These are phyloP conservation scores for Tortrix viridana DNA, from an alignment of 2,888 invertebrate genomes.

Conservation along the genomic window DNA sequence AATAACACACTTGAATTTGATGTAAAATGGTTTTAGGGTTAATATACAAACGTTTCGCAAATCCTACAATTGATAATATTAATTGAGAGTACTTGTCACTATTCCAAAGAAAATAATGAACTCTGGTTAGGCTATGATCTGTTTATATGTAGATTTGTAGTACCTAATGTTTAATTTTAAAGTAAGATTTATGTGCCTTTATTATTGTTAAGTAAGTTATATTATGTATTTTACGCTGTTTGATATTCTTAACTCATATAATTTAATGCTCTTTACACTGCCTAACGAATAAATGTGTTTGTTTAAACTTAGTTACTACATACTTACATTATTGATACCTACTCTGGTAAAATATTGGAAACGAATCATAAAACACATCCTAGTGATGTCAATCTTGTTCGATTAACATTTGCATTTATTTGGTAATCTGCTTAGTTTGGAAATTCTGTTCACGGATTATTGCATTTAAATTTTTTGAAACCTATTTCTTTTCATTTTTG, in stretches of 20 bases:
- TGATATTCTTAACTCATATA: slow-evolving; percentile 3
- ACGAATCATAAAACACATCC: slow-evolving; percentile 1
- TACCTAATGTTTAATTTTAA: slow-evolving; percentile 26
- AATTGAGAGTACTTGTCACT: slow-evolving; percentile 33
- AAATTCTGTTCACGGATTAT: slow-evolving; percentile 5
- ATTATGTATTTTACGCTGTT: slow-evolving; percentile 33
- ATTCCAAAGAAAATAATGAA: slow-evolving; percentile 36
- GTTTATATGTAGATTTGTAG: slow-evolving; percentile 27
- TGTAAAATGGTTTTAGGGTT: not conserved
- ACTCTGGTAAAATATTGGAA: slow-evolving; percentile 18
- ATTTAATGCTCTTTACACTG: slow-evolving; percentile 10
- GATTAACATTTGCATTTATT: slow-evolving; percentile 10
- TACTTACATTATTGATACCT: slow-evolving; percentile 17
- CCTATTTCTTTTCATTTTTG: slow-evolving; percentile 42
- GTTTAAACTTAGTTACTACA: slow-evolving; percentile 16
- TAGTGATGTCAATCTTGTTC: slow-evolving; percentile 2
- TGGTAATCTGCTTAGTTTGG: slow-evolving; percentile 11
- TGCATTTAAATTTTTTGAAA: slow-evolving; percentile 26
- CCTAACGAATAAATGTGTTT: slow-evolving; percentile 24
- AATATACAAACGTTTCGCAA: slow-evolving; percentile 7
- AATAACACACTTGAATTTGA: not conserved
- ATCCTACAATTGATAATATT: slow-evolving; percentile 14
- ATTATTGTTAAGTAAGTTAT: slow-evolving; percentile 34
- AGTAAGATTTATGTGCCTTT: slow-evolving; percentile 28
- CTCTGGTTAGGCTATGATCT: slow-evolving; percentile 29